These are phyloP conservation scores for Tenthredo notha DNA, from an alignment of 2,888 invertebrate genomes.

Conservation along the genomic window DNA sequence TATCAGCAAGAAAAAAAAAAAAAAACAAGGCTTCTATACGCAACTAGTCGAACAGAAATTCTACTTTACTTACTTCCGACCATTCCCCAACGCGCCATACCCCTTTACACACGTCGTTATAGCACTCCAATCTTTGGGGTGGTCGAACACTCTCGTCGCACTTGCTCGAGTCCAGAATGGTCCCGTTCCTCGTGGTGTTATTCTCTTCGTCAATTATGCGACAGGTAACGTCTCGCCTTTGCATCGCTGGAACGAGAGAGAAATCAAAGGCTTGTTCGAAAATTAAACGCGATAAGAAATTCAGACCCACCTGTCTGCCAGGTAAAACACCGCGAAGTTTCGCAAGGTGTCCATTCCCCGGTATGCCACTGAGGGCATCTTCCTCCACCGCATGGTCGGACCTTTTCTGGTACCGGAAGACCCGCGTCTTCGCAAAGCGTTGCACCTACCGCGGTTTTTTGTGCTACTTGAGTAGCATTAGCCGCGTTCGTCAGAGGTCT, in stretches of 20 bases:
- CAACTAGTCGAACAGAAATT: slow-evolving; percentile 34
- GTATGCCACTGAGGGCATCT: slow-evolving; percentile 88
- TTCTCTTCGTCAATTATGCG: slow-evolving; percentile 78
- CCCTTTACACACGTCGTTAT: slow-evolving; percentile 91
- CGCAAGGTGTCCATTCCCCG: slow-evolving; percentile 87
- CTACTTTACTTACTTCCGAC: slow-evolving; percentile 87
- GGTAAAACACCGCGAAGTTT: slow-evolving; percentile 87
- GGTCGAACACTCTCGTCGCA: slow-evolving; percentile 90
- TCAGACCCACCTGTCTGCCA: slow-evolving; percentile 83
- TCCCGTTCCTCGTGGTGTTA: slow-evolving; percentile 79
- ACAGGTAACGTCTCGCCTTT: slow-evolving; percentile 85
- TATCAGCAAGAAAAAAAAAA: neutral
- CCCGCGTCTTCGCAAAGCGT: slow-evolving; percentile 87
- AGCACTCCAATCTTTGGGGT: slow-evolving; percentile 88
- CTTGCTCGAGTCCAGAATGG: slow-evolving; percentile 79
- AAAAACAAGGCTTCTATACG: neutral
- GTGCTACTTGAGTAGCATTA: slow-evolving; percentile 72
- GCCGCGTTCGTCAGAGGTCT: slow-evolving; percentile 76
- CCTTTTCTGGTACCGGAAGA: slow-evolving; percentile 83
- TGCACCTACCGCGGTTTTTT: slow-evolving; percentile 80
- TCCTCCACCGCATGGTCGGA: slow-evolving; percentile 84
- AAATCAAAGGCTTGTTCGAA: neutral
- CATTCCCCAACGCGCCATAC: slow-evolving; percentile 95
- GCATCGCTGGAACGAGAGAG: slow-evolving; percentile 81
- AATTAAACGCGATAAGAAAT: neutral